Conservation (phyloP, 2,113 vertebrate species). For the Psophia crepitans region DNA sequence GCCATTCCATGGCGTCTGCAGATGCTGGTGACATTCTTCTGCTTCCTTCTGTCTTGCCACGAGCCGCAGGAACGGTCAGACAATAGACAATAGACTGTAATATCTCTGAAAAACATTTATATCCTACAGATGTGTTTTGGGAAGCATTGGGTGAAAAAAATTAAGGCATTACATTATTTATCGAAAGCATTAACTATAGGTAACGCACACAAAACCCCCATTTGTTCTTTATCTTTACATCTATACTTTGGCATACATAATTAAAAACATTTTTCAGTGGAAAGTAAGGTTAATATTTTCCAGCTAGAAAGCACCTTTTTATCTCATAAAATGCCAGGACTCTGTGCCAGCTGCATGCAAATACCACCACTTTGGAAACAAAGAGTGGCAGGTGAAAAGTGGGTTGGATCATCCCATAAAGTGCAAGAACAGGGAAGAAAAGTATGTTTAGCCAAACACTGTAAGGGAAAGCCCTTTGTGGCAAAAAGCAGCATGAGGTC, state of each 20-base stretch:
- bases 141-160: not conserved
- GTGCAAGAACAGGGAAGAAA: not conserved
- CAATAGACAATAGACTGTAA: not conserved
- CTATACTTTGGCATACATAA: not conserved
- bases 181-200: not conserved
- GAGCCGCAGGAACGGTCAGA: not conserved
- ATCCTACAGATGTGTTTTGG: not conserved
- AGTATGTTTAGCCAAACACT: not conserved
- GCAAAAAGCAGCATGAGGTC: not conserved
- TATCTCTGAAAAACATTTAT: not conserved
- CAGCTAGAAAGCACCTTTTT: not conserved
- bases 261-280: not conserved
- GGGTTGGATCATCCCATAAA: not conserved
- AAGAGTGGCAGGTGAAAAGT: not conserved
- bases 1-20: rapidly evolving
- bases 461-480: not conserved
- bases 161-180: not conserved
- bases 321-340: not conserved
- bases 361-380: not conserved
- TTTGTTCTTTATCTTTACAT: constrained; percentile 12
- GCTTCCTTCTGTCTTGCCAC: not conserved
- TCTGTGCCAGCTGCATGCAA: not conserved
- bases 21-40: not conserved
- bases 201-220: not conserved
- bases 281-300: constrained; percentile 23